Conservation (phyloP, 2,888 invertebrate genomes). For the Ophion slaviceki region DNA sequence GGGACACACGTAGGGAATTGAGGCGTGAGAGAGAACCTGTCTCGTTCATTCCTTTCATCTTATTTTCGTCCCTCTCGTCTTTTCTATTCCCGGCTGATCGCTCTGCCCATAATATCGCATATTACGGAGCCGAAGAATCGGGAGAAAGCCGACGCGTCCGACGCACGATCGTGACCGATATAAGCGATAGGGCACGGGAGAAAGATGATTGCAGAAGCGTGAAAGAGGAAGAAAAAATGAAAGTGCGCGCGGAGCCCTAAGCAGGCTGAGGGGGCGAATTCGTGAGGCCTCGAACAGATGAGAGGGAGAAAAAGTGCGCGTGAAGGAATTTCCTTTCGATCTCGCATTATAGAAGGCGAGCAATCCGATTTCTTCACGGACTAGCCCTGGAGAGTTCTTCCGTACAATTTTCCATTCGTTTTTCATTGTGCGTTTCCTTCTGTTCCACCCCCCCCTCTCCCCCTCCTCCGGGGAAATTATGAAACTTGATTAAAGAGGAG, state of each 20-base stretch:
- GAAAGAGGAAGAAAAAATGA: slow-evolving; percentile 28
- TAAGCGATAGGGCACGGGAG: slow-evolving; percentile 56
- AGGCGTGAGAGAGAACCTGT: not conserved
- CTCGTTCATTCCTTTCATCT: slow-evolving; percentile 20
- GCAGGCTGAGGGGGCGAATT: slow-evolving; percentile 37
- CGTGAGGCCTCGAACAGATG: slow-evolving; percentile 23
- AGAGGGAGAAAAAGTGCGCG: slow-evolving; percentile 19
- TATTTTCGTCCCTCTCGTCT: slow-evolving; percentile 24
- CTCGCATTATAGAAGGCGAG: slow-evolving; percentile 40
- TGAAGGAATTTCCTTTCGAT: slow-evolving; percentile 63
- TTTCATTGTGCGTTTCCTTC: not conserved
- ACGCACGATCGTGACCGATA: slow-evolving; percentile 30
- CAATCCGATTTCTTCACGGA: slow-evolving; percentile 36
- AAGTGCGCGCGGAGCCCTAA: slow-evolving; percentile 13
- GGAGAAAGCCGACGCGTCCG: slow-evolving; percentile 27
- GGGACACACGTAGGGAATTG: too few relatives aligned
- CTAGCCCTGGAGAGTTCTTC: not conserved
- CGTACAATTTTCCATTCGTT: not conserved
- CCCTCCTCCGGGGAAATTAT: not conserved
- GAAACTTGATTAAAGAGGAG: not conserved
- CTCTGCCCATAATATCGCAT: not conserved
- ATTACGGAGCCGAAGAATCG: not conserved
- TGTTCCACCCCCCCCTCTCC: not conserved
- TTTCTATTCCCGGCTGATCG: not conserved
- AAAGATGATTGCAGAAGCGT: not conserved